Evolutionary conservation across 2,113 vertebrate genomes (phyloP).

Genomic region (zebrafish (Danio rerio)): DNA sequence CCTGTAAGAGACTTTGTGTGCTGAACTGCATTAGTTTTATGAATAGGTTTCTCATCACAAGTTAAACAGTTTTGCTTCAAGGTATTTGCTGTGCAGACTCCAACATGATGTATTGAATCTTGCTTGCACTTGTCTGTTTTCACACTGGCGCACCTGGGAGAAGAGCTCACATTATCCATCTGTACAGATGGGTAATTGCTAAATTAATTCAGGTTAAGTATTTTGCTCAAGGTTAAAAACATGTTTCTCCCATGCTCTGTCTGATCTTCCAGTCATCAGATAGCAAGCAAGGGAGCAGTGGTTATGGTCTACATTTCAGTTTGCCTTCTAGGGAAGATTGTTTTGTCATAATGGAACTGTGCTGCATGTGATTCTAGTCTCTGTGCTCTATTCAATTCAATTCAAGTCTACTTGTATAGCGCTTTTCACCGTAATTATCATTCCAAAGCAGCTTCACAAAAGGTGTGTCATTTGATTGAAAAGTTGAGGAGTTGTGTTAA

Average conservation of each 20-base stretch:
- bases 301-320: neutral
- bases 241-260: constrained; percentile 30
- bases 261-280: neutral
- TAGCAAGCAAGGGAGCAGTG: neutral
- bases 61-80: neutral
- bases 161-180: constrained; percentile 4
- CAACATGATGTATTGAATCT: neutral
- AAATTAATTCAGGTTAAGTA: constrained; percentile 43
- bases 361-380: too few relatives aligned
- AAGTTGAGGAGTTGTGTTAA: too few relatives aligned
- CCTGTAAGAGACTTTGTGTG: neutral
- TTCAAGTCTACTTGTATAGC: too few relatives aligned
- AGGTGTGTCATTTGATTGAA: too few relatives aligned
- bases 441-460: too few relatives aligned
- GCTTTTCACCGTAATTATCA: too few relatives aligned
- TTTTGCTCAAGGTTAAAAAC: constrained; percentile 51
- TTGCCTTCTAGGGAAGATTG: constrained; percentile 6
- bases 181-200: constrained; percentile 32
- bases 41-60: constrained; percentile 1
- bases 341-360: neutral
- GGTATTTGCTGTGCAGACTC: constrained; percentile 5
- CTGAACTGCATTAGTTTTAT: constrained; percentile 6
- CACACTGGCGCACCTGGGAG: constrained; percentile 20
- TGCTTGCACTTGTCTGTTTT: constrained; percentile 27
- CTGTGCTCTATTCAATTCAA: too few relatives aligned